Evolutionary conservation across 2,113 vertebrate genomes (phyloP).

Genomic region (Sinocyclocheilus anshuiensis): DNA sequence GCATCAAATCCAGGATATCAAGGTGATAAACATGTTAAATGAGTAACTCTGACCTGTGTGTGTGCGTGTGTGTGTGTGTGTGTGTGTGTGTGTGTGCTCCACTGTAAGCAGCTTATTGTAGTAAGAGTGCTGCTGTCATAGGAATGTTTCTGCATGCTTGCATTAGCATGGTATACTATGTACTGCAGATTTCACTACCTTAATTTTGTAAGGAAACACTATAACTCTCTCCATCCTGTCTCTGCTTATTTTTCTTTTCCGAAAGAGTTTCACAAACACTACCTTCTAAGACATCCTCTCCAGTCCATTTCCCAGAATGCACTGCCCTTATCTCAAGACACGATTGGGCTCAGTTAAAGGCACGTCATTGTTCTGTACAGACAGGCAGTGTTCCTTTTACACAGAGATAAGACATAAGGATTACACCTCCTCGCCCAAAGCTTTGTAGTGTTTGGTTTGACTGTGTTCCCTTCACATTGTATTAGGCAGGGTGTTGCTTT

Average conservation of each 20-base stretch:
- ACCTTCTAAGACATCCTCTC: not conserved
- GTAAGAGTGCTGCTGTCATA: constrained; percentile 3
- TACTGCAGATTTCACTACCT: not conserved
- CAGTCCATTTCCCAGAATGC: not conserved
- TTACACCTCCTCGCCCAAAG: constrained; percentile 6
- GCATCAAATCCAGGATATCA: not conserved
- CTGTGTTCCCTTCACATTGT: not conserved
- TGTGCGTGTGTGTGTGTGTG: no score
- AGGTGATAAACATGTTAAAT: not conserved
- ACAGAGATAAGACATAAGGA: not conserved
- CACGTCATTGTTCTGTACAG: not conserved
- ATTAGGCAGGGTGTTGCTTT: not conserved
- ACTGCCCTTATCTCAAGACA: constrained; percentile 22
- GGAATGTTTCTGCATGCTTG: not conserved
- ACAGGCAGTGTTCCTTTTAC: not conserved
- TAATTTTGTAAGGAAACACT: not conserved
- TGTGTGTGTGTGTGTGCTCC: not conserved
- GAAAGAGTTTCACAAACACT: constrained; percentile 4
- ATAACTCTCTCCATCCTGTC: not conserved
- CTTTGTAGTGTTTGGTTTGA: not conserved
- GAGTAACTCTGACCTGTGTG: not conserved
- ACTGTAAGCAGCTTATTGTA: constrained; percentile 22
- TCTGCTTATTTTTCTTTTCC: not conserved
- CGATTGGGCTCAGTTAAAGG: not conserved
- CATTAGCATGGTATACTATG: not conserved